Evolutionary conservation across 2,797 vertebrate genomes (phyloP).

Genomic region (Cryptoprocta ferox): DNA sequence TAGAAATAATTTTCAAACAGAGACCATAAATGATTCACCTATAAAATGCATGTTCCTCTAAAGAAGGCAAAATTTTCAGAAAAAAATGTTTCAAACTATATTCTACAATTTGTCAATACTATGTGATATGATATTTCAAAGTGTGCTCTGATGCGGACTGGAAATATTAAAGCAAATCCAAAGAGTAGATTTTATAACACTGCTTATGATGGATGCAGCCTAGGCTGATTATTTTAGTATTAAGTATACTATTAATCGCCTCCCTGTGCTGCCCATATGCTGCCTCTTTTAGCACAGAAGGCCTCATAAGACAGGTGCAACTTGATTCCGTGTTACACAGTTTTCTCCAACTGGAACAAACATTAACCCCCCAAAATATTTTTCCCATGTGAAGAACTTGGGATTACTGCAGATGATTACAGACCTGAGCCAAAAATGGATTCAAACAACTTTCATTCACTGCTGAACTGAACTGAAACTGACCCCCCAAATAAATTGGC

Average conservation of each 20-base stretch:
- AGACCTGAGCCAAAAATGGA: slow-evolving; percentile 48
- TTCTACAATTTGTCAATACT: not conserved
- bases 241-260: not conserved
- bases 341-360: slow-evolving; percentile 38
- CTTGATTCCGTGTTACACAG: not conserved
- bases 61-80: slow-evolving; percentile 43
- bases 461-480: slow-evolving; percentile 48
- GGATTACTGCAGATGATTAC: not conserved
- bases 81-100: slow-evolving; percentile 30
- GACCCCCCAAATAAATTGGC: slow-evolving; percentile 54
- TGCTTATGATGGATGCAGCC: slow-evolving; percentile 18
- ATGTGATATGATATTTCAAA: slow-evolving; percentile 44
- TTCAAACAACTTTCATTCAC: slow-evolving; percentile 64
- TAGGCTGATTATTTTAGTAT: slow-evolving; percentile 42
- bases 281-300: slow-evolving; percentile 45
- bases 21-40: slow-evolving; percentile 11
- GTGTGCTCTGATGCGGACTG: not conserved
- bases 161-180: slow-evolving; percentile 48
- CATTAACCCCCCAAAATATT: not conserved
- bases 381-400: not conserved
- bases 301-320: not conserved
- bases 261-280: not conserved
- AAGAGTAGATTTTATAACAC: slow-evolving; percentile 11
- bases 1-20: slow-evolving; percentile 35
- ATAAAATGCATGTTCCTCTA: not conserved